Evolutionary conservation across 1,140 invertebrate species (phyloP).

Genomic region (Bombus pyrosoma): DNA sequence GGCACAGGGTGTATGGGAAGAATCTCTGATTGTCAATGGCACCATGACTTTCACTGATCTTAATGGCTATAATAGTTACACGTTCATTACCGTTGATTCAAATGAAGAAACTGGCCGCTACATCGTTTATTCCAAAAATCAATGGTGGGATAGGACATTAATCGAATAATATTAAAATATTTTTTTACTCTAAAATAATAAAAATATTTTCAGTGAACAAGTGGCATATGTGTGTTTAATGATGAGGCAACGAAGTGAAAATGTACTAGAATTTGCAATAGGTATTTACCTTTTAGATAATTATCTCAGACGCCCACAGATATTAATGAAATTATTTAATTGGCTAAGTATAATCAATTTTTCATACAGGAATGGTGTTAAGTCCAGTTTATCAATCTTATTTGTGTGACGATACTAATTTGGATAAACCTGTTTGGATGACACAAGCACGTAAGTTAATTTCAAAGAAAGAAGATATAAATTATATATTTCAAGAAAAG

Average conservation of each 20-base stretch:
- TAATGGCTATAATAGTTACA: constrained; percentile 86
- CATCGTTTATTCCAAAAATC: constrained; percentile 78
- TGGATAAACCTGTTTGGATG: constrained; percentile 83
- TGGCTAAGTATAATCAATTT: neutral
- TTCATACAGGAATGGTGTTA: constrained; percentile 67
- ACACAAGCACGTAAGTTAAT: constrained; percentile 86
- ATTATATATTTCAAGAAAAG: neutral
- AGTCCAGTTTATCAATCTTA: constrained; percentile 73
- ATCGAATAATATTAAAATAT: neutral
- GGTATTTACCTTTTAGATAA: constrained; percentile 61
- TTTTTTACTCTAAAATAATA: neutral
- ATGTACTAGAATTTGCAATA: constrained; percentile 86
- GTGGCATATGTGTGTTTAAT: constrained; percentile 86
- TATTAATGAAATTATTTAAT: neutral
- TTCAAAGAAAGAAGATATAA: neutral
- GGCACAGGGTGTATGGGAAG: constrained; percentile 87
- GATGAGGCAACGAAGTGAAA: constrained; percentile 85
- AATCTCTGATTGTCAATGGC: constrained; percentile 84
- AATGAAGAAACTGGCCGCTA: constrained; percentile 78
- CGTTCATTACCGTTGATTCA: constrained; percentile 84
- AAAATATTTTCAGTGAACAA: constrained; percentile 83
- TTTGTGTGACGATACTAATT: constrained; percentile 79
- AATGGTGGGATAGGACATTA: constrained; percentile 71
- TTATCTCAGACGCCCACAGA: neutral
- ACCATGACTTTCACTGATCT: constrained; percentile 86